phyloP scores from a whole-genome alignment of 2,888 invertebrate species.

The Coecobrya sp. region DNA sequence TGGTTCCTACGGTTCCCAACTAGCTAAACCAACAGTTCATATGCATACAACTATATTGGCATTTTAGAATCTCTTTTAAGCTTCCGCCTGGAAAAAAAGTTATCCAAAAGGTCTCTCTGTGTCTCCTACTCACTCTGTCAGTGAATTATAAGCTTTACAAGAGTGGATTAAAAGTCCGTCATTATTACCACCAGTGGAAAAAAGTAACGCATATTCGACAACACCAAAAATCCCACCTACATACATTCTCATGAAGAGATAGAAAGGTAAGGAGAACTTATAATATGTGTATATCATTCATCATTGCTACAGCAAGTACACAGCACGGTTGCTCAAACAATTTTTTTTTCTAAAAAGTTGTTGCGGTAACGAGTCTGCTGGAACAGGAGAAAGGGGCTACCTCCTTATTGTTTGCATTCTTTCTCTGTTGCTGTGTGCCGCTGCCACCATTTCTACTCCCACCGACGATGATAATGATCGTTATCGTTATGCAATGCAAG shows the following conservation, averaged over 20 bases:
- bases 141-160: conserved; percentile 57
- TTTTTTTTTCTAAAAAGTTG: conserved; percentile 63
- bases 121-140: background rate
- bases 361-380: conserved; percentile 70
- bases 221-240: background rate
- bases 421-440: conserved; percentile 19
- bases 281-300: conserved; percentile 35
- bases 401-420: conserved; percentile 70
- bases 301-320: conserved; percentile 25
- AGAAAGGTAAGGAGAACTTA: background rate
- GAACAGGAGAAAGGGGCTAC: conserved; percentile 30
- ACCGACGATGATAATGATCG: conserved; percentile 48
- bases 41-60: too few species aligned
- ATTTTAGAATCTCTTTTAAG: conserved; percentile 1
- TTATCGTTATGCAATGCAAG: conserved; percentile 74
- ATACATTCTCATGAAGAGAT: background rate
- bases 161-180: conserved; percentile 72
- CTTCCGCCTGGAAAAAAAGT: conserved; percentile 6
- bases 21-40: conserved; percentile 10
- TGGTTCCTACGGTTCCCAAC: background rate
- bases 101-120: conserved; percentile 11
- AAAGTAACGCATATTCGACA: background rate
- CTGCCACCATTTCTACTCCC: background rate
- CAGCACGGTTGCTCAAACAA: conserved; percentile 55
- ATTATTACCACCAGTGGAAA: conserved; percentile 25